Percentiles rank a stretch among this genome's conserved stretches.
These are phyloP conservation scores for Trididemnum nubilum DNA, from an alignment of 23 tunicate species.

Conservation along the genomic window DNA sequence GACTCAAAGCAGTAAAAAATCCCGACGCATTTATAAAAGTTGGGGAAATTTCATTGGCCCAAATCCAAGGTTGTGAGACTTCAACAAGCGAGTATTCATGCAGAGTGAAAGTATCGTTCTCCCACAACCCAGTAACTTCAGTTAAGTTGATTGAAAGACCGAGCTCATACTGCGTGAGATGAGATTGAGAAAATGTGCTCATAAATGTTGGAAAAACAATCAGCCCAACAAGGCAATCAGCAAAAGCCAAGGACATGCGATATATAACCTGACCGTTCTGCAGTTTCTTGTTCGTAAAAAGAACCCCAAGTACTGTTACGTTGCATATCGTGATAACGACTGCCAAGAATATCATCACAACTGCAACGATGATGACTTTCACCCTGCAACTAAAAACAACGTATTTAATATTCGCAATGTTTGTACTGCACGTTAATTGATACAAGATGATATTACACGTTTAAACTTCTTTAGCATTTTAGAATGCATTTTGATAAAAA, in stretches of 20 bases:
- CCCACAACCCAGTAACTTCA: slow-evolving; percentile 21
- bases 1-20: slow-evolving; percentile 26
- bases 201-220: slow-evolving; percentile 64
- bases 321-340: slow-evolving; percentile 38
- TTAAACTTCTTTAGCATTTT: no score
- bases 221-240: slow-evolving; percentile 54
- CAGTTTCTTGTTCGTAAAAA: slow-evolving; percentile 31
- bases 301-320: slow-evolving; percentile 45
- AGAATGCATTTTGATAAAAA: no score
- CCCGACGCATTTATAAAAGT: slow-evolving; percentile 26
- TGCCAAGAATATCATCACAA: slow-evolving; percentile 34
- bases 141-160: no score
- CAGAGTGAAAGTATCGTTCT: neutral
- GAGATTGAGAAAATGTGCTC: slow-evolving; percentile 21
- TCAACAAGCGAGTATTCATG: neutral
- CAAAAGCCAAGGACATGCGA: slow-evolving; percentile 50
- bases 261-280: slow-evolving; percentile 44
- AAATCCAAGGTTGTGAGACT: neutral
- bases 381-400: slow-evolving; percentile 53
- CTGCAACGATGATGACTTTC: slow-evolving; percentile 19
- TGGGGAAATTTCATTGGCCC: neutral
- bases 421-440: no score
- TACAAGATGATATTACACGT: no score
- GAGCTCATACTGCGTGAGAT: neutral
- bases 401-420: no score